Evolutionary conservation across 1,140 invertebrate species (phyloP).

Genomic region (Onthophagus taurus): DNA sequence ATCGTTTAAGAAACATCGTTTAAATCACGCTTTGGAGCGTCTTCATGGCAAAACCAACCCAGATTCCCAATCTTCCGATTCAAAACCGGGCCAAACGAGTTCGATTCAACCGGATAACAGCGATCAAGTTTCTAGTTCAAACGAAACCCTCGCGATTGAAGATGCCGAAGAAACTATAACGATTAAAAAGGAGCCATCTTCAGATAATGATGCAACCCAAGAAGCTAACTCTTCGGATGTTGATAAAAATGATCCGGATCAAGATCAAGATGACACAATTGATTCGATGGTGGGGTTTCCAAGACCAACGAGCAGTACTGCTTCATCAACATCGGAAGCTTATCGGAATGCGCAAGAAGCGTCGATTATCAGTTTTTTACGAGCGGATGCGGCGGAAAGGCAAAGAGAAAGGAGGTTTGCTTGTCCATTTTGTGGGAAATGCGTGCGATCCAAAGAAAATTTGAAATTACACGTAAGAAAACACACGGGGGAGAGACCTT

Average conservation of each 20-base stretch:
- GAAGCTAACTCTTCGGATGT: constrained; percentile 25
- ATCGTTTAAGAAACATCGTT: constrained; percentile 79
- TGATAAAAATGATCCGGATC: constrained; percentile 34
- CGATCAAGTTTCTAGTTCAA: constrained; percentile 35
- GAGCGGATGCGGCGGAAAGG: constrained; percentile 50
- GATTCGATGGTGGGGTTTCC: constrained; percentile 44
- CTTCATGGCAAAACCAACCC: constrained; percentile 59
- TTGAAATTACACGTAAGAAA: constrained; percentile 80
- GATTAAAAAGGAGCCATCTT: constrained; percentile 14
- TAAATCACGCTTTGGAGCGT: constrained; percentile 75
- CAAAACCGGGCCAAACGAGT: constrained; percentile 7
- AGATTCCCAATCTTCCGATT: constrained; percentile 13
- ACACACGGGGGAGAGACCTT: constrained; percentile 79
- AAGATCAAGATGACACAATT: constrained; percentile 61
- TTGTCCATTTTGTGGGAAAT: constrained; percentile 82
- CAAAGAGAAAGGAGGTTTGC: constrained; percentile 62
- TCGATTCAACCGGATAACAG: constrained; percentile 25
- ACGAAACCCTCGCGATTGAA: constrained; percentile 29
- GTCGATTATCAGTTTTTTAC: constrained; percentile 52
- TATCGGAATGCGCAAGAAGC: constrained; percentile 44
- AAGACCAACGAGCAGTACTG: constrained; percentile 19
- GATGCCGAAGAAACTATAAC: constrained; percentile 18
- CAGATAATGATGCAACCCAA: constrained; percentile 17
- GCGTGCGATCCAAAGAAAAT: constrained; percentile 79
- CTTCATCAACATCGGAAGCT: constrained; percentile 21